Evolutionary conservation across 2,113 vertebrate species (phyloP).

Genomic region (Ceyx melanurus): DNA sequence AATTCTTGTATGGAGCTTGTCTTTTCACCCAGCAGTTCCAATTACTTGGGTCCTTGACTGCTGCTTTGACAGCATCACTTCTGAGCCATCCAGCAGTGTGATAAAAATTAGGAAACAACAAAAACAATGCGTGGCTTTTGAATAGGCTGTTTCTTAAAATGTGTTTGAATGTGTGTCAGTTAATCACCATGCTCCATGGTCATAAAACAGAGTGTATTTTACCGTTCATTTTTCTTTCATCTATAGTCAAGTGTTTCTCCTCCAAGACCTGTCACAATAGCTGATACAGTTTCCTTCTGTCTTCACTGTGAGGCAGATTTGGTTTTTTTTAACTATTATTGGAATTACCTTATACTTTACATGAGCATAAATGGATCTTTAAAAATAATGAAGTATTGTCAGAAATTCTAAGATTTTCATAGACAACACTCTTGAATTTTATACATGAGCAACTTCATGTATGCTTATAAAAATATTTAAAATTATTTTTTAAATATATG

Average conservation of each 20-base stretch:
- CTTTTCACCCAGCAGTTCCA: conserved; percentile 70
- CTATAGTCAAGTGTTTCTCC: neutral
- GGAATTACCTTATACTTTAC: neutral
- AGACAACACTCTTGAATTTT: neutral
- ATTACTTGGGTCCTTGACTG: conserved; percentile 66
- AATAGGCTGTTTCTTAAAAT: conserved; percentile 26
- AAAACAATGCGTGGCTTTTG: conserved; percentile 19
- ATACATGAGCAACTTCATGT: neutral
- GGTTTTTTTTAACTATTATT: neutral
- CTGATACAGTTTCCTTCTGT: neutral
- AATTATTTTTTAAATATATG: neutral
- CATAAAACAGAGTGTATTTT: neutral
- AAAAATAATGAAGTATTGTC: neutral
- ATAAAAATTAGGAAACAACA: conserved; percentile 62
- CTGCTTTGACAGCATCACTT: conserved; percentile 61
- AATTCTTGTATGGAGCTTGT: conserved; percentile 60
- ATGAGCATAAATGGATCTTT: neutral
- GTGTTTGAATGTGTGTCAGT: conserved; percentile 24
- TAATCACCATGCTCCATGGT: conserved; percentile 43
- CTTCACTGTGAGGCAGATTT: neutral
- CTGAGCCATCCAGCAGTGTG: conserved; percentile 17
- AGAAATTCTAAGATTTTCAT: neutral
- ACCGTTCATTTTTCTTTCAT: conserved; percentile 47
- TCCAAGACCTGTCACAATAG: conserved; percentile 48
- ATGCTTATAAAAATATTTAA: too few species aligned